Conservation (phyloP, 1,140 invertebrate genomes). For the Paraescarpia echinospica region DNA sequence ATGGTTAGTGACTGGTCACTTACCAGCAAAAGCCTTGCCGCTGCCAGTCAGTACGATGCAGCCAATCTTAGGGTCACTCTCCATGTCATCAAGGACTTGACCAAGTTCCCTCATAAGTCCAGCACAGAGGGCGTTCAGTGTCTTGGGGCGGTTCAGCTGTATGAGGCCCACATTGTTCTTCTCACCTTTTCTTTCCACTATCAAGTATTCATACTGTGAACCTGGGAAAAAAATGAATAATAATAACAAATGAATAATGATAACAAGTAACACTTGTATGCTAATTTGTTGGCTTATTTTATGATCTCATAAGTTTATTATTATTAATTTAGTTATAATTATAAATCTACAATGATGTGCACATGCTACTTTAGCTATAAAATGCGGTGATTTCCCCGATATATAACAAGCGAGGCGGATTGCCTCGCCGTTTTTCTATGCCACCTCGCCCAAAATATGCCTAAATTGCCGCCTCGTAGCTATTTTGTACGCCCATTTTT, state of each 20-base stretch:
- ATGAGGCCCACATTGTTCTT: constrained; percentile 91
- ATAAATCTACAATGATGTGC: too few species aligned
- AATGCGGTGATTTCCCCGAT: too few species aligned
- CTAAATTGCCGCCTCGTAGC: too few species aligned
- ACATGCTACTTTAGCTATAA: too few species aligned
- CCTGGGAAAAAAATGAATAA: not conserved
- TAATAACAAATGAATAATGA: not conserved
- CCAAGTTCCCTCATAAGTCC: constrained; percentile 81
- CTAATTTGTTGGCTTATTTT: too few species aligned
- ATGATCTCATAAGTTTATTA: too few species aligned
- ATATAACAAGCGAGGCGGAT: too few species aligned
- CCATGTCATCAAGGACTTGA: constrained; percentile 73
- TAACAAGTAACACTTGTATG: too few species aligned
- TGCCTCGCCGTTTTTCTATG: too few species aligned
- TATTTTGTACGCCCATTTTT: too few species aligned
- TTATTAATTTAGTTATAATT: too few species aligned
- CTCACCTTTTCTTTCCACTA: constrained; percentile 78
- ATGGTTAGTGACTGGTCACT: not conserved
- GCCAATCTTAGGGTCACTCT: constrained; percentile 76
- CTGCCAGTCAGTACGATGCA: constrained; percentile 89
- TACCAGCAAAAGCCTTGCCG: constrained; percentile 93
- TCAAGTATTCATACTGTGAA: constrained; percentile 67
- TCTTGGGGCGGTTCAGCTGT: constrained; percentile 87
- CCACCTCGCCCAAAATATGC: too few species aligned
- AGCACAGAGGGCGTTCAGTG: constrained; percentile 89